phyloP scores from a whole-genome alignment of 2,888 invertebrate species.

The Itoplectis maculator region DNA sequence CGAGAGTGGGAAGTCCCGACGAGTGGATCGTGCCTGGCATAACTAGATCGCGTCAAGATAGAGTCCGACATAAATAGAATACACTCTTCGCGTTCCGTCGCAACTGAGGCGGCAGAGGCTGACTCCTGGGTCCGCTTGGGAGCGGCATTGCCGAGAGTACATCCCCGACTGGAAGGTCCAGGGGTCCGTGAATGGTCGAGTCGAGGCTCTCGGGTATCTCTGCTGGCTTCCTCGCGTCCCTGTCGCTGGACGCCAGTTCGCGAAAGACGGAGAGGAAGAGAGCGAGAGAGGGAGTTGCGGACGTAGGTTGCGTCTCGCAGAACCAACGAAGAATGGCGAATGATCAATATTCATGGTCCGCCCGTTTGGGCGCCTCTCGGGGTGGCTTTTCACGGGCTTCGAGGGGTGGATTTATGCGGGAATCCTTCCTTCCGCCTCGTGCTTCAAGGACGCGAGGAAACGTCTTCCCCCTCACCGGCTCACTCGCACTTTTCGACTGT shows the following conservation, averaged over 20 bases:
- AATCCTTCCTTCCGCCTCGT: conserved; percentile 77
- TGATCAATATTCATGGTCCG: conserved; percentile 84
- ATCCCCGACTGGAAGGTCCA: not conserved
- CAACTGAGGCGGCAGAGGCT: conserved; percentile 2
- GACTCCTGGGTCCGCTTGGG: conserved; percentile 52
- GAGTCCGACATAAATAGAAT: conserved; percentile 77
- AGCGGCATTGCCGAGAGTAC: conserved; percentile 26
- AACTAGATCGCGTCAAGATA: conserved; percentile 83
- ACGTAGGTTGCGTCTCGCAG: conserved; percentile 58
- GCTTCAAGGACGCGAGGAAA: conserved; percentile 13
- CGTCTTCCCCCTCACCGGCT: not conserved
- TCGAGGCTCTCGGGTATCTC: conserved; percentile 35
- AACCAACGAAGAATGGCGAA: conserved; percentile 76
- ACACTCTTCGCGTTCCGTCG: conserved; percentile 36
- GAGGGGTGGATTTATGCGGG: conserved; percentile 82
- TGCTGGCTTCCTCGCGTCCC: conserved; percentile 38
- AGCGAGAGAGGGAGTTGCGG: conserved; percentile 32
- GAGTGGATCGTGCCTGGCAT: conserved; percentile 81
- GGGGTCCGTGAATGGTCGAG: conserved; percentile 25
- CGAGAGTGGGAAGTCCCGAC: conserved; percentile 60
- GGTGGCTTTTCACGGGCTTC: conserved; percentile 57
- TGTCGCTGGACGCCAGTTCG: not conserved
- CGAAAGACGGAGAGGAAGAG: too few species aligned
- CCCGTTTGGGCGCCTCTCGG: conserved; percentile 65
- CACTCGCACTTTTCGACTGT: not conserved